Conservation (phyloP, 1,140 invertebrate genomes). For the Plectus sambesii region DNA sequence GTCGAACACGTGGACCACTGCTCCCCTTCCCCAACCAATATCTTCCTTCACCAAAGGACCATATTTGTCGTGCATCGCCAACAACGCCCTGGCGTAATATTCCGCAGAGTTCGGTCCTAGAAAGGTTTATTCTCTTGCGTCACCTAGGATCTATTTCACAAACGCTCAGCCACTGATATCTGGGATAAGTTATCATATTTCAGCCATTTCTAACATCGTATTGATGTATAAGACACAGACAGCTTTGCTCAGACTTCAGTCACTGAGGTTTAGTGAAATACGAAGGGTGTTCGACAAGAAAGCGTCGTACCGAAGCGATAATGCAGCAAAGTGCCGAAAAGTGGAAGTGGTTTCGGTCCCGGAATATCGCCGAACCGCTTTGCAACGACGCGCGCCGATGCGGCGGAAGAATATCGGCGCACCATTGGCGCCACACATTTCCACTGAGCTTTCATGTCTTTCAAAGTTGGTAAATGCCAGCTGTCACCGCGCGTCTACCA, state of each 20-base stretch:
- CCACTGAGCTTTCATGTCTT: too few relatives aligned
- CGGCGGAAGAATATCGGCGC: too few relatives aligned
- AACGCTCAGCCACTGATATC: too few relatives aligned
- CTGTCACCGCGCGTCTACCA: too few relatives aligned
- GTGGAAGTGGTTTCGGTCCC: constrained; percentile 41
- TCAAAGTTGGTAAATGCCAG: too few relatives aligned
- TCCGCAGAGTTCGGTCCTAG: neutral
- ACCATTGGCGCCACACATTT: too few relatives aligned
- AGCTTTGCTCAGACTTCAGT: too few relatives aligned
- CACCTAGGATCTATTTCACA: neutral
- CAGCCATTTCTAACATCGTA: constrained; percentile 23
- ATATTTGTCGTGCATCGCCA: constrained; percentile 41
- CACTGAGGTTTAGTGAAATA: neutral
- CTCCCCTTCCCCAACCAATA: constrained; percentile 36
- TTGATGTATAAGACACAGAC: constrained; percentile 1
- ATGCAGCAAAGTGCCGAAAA: constrained; percentile 38
- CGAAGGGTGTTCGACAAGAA: neutral
- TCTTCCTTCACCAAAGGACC: constrained; percentile 46
- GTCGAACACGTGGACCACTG: constrained; percentile 49
- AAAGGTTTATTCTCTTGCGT: neutral
- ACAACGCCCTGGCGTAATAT: constrained; percentile 33
- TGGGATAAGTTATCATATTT: constrained; percentile 25
- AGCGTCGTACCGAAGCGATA: constrained; percentile 35
- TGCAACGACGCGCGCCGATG: too few relatives aligned
- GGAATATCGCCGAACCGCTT: constrained; percentile 43